Conservation (phyloP, 2,797 vertebrate species). For the Amblyopsis hoosieri region DNA sequence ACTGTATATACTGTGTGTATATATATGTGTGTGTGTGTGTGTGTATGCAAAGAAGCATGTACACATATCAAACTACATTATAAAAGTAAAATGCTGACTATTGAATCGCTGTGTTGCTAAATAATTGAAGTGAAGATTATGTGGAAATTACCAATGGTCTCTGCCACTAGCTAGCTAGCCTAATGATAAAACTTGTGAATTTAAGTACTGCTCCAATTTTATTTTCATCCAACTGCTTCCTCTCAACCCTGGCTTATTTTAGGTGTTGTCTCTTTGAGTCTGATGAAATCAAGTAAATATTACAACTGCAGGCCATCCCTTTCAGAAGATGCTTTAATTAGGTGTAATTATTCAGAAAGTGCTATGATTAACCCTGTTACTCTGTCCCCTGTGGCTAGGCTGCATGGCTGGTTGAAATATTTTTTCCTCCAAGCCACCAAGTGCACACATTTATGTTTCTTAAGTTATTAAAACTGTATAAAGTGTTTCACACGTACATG, state of each 20-base stretch:
- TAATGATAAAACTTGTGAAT: not conserved
- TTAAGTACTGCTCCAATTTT: slow-evolving; percentile 5
- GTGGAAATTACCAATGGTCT: no score
- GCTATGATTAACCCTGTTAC: slow-evolving; percentile 83
- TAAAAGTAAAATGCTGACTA: no score
- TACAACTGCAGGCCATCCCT: slow-evolving; percentile 81
- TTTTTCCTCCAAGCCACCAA: slow-evolving; percentile 66
- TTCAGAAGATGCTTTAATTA: slow-evolving; percentile 79
- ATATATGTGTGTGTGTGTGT: no score
- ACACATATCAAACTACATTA: no score
- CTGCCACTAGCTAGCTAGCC: no score
- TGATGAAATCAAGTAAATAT: slow-evolving; percentile 84
- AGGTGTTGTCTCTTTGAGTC: slow-evolving; percentile 79
- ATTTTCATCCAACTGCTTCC: slow-evolving; percentile 34
- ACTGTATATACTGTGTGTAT: no score
- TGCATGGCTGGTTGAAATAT: slow-evolving; percentile 74
- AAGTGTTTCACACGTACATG: slow-evolving; percentile 48
- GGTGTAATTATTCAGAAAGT: slow-evolving; percentile 86
- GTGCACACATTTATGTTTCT: slow-evolving; percentile 64
- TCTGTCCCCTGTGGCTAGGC: slow-evolving; percentile 71
- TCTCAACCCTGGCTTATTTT: slow-evolving; percentile 67
- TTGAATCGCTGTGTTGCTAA: no score
- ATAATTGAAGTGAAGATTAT: no score
- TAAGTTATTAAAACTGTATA: slow-evolving; percentile 51
- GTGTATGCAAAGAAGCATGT: no score